Percentiles rank a stretch among this genome's conserved stretches.
Evolutionary conservation across 2,888 invertebrate genomes (phyloP).

Genomic region (Lamellibrachia columna): DNA sequence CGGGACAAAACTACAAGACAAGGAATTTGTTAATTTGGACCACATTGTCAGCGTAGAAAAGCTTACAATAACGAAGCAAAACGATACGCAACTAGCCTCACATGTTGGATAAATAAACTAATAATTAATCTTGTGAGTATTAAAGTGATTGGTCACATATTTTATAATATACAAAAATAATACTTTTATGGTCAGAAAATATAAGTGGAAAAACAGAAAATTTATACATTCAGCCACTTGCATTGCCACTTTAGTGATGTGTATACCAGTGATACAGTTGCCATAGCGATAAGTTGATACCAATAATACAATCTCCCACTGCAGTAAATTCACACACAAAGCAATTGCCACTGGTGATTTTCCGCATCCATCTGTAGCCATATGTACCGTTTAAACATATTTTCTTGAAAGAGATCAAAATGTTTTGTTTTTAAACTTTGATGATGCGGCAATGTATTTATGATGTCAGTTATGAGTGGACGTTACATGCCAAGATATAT

Average conservation of each 20-base stretch:
- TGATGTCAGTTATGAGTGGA: background rate
- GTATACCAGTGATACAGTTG: background rate
- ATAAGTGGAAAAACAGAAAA: background rate
- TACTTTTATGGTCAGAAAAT: conserved; percentile 16
- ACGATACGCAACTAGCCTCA: background rate
- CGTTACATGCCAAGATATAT: background rate
- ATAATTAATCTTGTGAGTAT: conserved; percentile 13
- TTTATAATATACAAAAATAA: conserved; percentile 16
- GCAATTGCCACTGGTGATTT: background rate
- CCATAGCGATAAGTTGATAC: background rate
- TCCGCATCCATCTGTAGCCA: background rate
- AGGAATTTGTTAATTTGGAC: background rate
- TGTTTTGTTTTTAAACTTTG: background rate
- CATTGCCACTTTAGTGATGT: background rate
- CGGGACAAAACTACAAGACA: background rate
- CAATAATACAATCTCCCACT: background rate
- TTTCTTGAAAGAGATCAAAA: background rate
- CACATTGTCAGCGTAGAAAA: background rate
- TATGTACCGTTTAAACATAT: background rate
- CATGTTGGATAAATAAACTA: background rate
- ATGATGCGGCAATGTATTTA: background rate
- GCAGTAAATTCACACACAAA: background rate
- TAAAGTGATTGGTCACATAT: background rate
- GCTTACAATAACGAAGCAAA: background rate
- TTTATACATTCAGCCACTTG: background rate